A percentile compares a stretch with the other conserved stretches of the same genome.
phyloP scores from a whole-genome alignment of 2,888 invertebrate species.

The Chloroclysta siterata region DNA sequence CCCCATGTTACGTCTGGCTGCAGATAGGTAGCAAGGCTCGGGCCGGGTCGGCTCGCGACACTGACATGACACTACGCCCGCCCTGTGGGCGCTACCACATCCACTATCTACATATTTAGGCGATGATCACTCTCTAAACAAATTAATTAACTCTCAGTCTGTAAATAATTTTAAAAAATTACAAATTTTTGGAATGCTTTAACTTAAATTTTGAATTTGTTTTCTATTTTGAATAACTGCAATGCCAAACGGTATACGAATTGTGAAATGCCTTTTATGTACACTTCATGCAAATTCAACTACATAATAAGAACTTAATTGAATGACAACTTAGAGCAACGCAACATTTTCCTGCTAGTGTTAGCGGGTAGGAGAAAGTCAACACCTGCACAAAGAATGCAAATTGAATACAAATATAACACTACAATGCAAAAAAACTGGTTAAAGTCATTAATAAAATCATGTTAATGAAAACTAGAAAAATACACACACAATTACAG shows the following conservation, averaged over 20 bases:
- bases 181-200: conserved; percentile 40
- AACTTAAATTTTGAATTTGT: conserved; percentile 43
- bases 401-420: conserved; percentile 76
- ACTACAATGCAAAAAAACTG: conserved; percentile 80
- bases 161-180: conserved; percentile 38
- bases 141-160: conserved; percentile 70
- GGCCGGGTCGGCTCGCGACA: conserved; percentile 24
- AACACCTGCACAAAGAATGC: conserved; percentile 85
- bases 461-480: conserved; percentile 71
- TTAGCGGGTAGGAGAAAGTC: conserved; percentile 83
- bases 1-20: conserved; percentile 46
- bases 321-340: conserved; percentile 74
- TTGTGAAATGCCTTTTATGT: conserved; percentile 66
- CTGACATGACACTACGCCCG: conserved; percentile 32
- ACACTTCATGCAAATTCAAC: conserved; percentile 72
- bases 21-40: conserved; percentile 47
- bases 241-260: conserved; percentile 66
- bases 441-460: conserved; percentile 71
- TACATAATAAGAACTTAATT: conserved; percentile 57
- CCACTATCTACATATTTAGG: conserved; percentile 75
- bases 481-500: conserved; percentile 56
- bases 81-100: conserved; percentile 70
- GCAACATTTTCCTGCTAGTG: conserved; percentile 85
- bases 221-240: conserved; percentile 47
- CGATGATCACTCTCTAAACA: conserved; percentile 70